Conservation (phyloP, 64 coral and sea anemone species). For the Montipora foliosa region DNA sequence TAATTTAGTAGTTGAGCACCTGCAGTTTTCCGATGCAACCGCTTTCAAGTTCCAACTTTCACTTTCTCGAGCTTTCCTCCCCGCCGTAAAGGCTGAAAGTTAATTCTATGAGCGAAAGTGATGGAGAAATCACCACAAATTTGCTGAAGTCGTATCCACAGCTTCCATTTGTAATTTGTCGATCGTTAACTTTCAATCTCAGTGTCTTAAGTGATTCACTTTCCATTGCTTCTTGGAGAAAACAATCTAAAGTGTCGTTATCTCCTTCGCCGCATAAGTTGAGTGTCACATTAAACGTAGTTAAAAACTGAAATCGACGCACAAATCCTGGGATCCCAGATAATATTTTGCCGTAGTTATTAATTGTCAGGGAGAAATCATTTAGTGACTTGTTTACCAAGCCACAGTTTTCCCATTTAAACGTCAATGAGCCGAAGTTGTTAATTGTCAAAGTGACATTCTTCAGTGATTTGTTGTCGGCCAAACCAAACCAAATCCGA, state of each 20-base stretch:
- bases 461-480: too few relatives aligned
- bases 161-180: neutral
- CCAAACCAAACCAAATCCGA: too few relatives aligned
- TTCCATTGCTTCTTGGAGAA: neutral
- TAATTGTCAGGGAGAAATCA: neutral
- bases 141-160: neutral
- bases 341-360: too few relatives aligned
- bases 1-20: too few relatives aligned
- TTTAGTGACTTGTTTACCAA: neutral
- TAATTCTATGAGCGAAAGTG: neutral
- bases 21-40: too few relatives aligned
- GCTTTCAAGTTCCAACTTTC: too few relatives aligned
- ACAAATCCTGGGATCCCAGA: too few relatives aligned
- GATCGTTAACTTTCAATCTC: neutral
- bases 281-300: neutral
- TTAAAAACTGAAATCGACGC: too few relatives aligned
- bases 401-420: too few relatives aligned
- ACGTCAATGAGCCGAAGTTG: too few relatives aligned
- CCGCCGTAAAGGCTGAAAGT: neutral
- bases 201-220: neutral
- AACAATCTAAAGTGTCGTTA: neutral
- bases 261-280: neutral
- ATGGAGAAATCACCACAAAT: neutral
- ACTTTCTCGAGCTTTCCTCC: neutral
- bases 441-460: too few relatives aligned